phyloP scores from a whole-genome alignment of 2,888 invertebrate species.

The Eretmocerus hayati region DNA sequence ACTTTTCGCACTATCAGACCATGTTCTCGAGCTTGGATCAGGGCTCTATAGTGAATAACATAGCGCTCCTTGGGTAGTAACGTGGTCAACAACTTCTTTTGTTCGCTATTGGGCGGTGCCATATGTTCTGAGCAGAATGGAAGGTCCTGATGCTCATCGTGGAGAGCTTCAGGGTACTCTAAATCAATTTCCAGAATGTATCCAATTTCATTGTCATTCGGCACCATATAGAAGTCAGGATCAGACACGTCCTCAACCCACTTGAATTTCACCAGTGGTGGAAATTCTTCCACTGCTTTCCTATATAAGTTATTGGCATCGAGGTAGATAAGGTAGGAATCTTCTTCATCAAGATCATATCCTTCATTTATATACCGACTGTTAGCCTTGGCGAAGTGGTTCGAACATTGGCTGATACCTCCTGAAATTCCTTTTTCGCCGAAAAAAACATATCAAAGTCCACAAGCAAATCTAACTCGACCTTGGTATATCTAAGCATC shows the following conservation, averaged over 20 bases:
- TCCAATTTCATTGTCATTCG: not conserved
- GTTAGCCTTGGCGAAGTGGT: constrained; percentile 22
- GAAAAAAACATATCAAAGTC: constrained; percentile 23
- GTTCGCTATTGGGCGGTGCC: constrained; percentile 5
- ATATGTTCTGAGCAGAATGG: constrained; percentile 25
- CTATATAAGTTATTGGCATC: constrained; percentile 30
- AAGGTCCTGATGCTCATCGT: constrained; percentile 7
- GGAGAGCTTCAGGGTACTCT: constrained; percentile 8
- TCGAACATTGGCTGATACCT: constrained; percentile 20
- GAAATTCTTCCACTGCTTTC: constrained; percentile 19
- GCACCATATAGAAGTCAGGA: not conserved
- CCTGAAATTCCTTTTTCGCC: constrained; percentile 26
- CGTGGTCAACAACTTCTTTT: constrained; percentile 11
- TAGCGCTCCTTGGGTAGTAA: constrained; percentile 18
- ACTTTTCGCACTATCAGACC: constrained; percentile 32
- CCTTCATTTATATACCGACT: constrained; percentile 19
- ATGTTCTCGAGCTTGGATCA: constrained; percentile 29
- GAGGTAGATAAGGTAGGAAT: constrained; percentile 21
- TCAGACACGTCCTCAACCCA: constrained; percentile 22
- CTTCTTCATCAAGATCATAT: constrained; percentile 15
- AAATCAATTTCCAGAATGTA: constrained; percentile 18
- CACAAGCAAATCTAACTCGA: not conserved
- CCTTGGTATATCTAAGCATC: not conserved
- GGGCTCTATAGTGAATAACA: constrained; percentile 31
- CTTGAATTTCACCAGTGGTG: constrained; percentile 25